These are phyloP conservation scores for Phymatocera aterrima DNA, from an alignment of 2,888 invertebrate species.

Conservation along the genomic window DNA sequence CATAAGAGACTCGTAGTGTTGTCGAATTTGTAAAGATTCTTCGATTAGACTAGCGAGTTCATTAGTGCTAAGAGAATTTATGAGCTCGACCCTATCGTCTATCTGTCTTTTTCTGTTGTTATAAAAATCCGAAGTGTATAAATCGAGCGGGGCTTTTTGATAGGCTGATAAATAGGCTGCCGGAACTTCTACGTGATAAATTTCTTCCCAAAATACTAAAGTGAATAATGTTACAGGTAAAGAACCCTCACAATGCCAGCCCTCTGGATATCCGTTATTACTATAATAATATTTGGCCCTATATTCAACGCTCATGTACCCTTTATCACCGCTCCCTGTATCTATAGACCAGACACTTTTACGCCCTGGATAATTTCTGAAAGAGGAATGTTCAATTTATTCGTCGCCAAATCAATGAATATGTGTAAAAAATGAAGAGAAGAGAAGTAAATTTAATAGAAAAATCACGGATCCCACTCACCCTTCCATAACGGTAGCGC, in stretches of 20 bases:
- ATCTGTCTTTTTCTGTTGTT: constrained; percentile 79
- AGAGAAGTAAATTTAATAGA: background rate
- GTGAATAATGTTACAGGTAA: constrained; percentile 80
- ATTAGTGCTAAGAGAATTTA: constrained; percentile 71
- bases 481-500: constrained; percentile 53
- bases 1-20: constrained; percentile 60
- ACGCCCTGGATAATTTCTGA: constrained; percentile 52
- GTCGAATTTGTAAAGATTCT: constrained; percentile 57
- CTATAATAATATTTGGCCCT: constrained; percentile 62
- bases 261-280: constrained; percentile 56
- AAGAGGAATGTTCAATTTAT: constrained; percentile 27
- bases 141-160: constrained; percentile 85
- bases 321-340: constrained; percentile 49
- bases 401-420: background rate
- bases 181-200: constrained; percentile 78
- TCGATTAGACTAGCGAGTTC: constrained; percentile 75
- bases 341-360: constrained; percentile 65
- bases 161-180: constrained; percentile 82
- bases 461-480: constrained; percentile 32
- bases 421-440: background rate
- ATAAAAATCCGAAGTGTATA: constrained; percentile 83
- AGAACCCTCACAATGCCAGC: constrained; percentile 84
- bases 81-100: constrained; percentile 75
- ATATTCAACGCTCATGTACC: constrained; percentile 63
- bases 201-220: constrained; percentile 88